Percentiles rank a stretch among this genome's conserved stretches.
phyloP scores from a whole-genome alignment of 2,888 invertebrate species.

The Agrochola lota region DNA sequence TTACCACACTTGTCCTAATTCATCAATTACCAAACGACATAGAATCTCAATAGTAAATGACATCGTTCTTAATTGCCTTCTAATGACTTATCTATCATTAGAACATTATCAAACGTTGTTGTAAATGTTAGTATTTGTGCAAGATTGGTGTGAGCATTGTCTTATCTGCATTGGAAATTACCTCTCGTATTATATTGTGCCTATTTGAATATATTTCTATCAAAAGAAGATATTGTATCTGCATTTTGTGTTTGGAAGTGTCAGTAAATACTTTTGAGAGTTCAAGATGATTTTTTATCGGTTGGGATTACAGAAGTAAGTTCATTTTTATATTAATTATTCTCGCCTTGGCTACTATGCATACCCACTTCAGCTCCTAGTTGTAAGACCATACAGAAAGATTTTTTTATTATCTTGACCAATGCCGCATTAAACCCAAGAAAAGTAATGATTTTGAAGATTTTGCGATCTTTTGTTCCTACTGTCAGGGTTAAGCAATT shows the following conservation, averaged over 20 bases:
- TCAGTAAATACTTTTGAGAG: not conserved
- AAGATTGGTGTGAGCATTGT: conserved; percentile 5
- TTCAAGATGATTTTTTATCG: conserved; percentile 61
- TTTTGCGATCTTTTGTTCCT: not conserved
- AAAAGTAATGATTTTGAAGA: not conserved
- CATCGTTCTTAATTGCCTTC: conserved; percentile 50
- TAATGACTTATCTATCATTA: conserved; percentile 36
- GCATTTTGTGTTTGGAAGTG: not conserved
- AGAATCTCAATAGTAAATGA: conserved; percentile 32
- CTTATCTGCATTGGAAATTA: not conserved
- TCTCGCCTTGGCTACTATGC: not conserved
- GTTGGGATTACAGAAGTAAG: conserved; percentile 55
- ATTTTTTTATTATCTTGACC: not conserved
- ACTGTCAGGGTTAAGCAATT: not conserved
- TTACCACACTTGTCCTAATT: conserved; percentile 23
- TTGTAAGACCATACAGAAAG: not conserved
- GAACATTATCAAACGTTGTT: conserved; percentile 14
- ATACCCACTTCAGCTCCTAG: not conserved
- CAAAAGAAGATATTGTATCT: not conserved
- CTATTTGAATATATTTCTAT: not conserved
- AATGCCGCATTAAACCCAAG: not conserved
- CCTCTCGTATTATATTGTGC: not conserved
- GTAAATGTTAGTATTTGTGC: conserved; percentile 34
- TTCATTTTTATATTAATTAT: not conserved
- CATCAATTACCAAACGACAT: conserved; percentile 12